Conservation (phyloP, 2,797 vertebrate species). For the Trematomus bernacchii region DNA sequence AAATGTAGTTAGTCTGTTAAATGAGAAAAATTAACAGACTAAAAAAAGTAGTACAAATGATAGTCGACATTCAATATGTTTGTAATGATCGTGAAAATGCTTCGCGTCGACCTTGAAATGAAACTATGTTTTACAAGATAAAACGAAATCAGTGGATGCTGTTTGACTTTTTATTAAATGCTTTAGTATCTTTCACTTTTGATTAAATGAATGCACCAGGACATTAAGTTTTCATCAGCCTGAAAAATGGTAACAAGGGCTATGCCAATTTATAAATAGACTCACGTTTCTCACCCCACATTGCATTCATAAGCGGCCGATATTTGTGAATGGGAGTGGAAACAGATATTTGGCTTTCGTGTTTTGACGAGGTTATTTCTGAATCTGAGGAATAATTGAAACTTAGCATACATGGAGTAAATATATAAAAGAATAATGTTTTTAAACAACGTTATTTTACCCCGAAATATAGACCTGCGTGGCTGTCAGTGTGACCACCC, state of each 20-base stretch:
- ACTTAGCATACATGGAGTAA: not conserved
- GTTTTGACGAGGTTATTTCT: not conserved
- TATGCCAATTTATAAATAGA: slow-evolving; percentile 57
- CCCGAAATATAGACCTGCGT: slow-evolving; percentile 37
- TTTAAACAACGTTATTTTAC: slow-evolving; percentile 21
- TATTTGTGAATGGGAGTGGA: slow-evolving; percentile 74
- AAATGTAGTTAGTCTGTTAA: not conserved
- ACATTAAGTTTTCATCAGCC: slow-evolving; percentile 16
- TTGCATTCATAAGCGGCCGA: slow-evolving; percentile 32
- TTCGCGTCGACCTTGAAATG: slow-evolving; percentile 19
- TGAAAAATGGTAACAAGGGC: slow-evolving; percentile 24
- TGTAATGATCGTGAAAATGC: slow-evolving; percentile 8
- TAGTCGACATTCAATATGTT: not conserved
- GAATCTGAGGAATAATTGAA: not conserved
- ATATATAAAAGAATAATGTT: slow-evolving; percentile 1
- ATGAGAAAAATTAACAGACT: not conserved
- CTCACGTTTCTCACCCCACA: slow-evolving; percentile 57
- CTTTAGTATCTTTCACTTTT: not conserved
- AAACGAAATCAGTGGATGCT: not conserved
- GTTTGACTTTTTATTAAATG: too few species aligned
- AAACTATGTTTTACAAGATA: not conserved
- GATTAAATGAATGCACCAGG: slow-evolving; percentile 13
- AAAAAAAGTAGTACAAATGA: not conserved
- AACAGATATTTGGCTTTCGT: not conserved
- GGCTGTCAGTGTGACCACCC: slow-evolving; percentile 44